A percentile compares a stretch with the other conserved stretches of the same genome.
Evolutionary conservation across 1,140 invertebrate genomes (phyloP).

Genomic region (Zaprionus lachaisei): DNA sequence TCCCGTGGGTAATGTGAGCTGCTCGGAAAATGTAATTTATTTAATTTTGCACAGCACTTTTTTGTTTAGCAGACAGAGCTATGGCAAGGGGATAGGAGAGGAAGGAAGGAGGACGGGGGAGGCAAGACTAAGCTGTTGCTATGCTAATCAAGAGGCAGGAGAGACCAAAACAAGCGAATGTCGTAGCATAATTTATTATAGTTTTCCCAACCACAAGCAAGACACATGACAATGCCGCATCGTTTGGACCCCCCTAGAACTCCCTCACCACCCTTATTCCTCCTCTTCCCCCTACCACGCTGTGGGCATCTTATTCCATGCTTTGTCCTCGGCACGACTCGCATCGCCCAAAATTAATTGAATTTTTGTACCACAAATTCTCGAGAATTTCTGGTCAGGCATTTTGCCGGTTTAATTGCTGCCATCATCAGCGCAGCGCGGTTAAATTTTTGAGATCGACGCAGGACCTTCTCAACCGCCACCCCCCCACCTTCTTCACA

Average conservation of each 20-base stretch:
- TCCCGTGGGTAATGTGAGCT: slow-evolving; percentile 19
- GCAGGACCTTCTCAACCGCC: neutral
- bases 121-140: slow-evolving; percentile 27
- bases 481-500: fast-evolving
- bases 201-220: slow-evolving; percentile 70
- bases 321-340: slow-evolving; percentile 38
- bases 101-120: neutral
- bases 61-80: slow-evolving; percentile 9
- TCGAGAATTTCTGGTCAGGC: slow-evolving; percentile 69
- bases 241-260: neutral
- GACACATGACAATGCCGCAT: slow-evolving; percentile 58
- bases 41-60: slow-evolving; percentile 58
- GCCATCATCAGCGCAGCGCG: slow-evolving; percentile 73
- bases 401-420: slow-evolving; percentile 78
- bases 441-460: slow-evolving; percentile 67
- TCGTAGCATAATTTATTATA: slow-evolving; percentile 81
- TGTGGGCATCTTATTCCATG: slow-evolving; percentile 5
- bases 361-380: slow-evolving; percentile 83
- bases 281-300: neutral
- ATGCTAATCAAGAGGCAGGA: slow-evolving; percentile 73
- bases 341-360: slow-evolving; percentile 72
- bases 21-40: slow-evolving; percentile 59
- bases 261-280: neutral
- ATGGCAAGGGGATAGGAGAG: neutral
- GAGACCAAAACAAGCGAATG: slow-evolving; percentile 54